phyloP scores from a whole-genome alignment of 1,140 invertebrate genomes.

The Eueides isabella region DNA sequence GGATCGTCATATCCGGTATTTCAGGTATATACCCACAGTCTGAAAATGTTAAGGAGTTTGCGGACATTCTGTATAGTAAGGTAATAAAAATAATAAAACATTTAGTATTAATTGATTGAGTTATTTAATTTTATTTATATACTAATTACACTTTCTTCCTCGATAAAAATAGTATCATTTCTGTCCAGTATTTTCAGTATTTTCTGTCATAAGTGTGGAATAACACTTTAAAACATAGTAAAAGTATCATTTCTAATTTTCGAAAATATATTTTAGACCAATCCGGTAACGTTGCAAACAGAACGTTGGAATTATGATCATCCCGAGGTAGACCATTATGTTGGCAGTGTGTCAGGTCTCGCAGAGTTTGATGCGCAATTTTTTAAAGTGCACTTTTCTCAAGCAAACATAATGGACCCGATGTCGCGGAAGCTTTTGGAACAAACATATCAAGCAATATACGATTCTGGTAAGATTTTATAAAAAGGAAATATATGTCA shows the following conservation, averaged over 20 bases:
- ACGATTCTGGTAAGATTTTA: conserved; percentile 41
- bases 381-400: conserved; percentile 55
- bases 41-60: conserved; percentile 47
- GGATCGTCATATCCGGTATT: conserved; percentile 58
- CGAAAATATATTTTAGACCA: conserved; percentile 49
- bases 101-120: neutral
- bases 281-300: conserved; percentile 36
- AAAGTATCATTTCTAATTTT: too few species aligned
- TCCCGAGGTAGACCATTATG: conserved; percentile 45
- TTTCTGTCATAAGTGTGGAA: too few species aligned
- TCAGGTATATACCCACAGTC: conserved; percentile 52
- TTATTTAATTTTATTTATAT: too few species aligned
- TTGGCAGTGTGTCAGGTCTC: conserved; percentile 46
- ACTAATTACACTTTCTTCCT: too few species aligned
- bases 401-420: conserved; percentile 51
- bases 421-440: conserved; percentile 57
- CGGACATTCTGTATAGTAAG: conserved; percentile 55
- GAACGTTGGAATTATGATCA: conserved; percentile 45
- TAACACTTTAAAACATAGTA: too few species aligned
- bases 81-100: too few species aligned
- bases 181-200: too few species aligned
- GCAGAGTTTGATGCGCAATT: conserved; percentile 62
- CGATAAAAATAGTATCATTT: too few species aligned
- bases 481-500: too few species aligned
- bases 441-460: conserved; percentile 62